Conservation (phyloP, 2,888 invertebrate species). For the Lydus trimaculatus region DNA sequence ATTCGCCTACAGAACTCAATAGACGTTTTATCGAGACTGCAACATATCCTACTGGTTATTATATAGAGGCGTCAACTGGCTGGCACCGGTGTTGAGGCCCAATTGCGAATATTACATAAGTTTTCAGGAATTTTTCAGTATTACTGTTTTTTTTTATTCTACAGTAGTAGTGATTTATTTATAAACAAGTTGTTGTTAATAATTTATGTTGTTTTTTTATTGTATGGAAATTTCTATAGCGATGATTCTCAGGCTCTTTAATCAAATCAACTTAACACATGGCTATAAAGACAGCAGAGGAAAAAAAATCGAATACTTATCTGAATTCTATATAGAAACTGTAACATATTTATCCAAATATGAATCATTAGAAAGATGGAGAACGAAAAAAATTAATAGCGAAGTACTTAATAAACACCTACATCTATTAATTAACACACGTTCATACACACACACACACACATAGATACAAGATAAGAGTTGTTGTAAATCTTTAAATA, state of each 20-base stretch:
- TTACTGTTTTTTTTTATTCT: neutral
- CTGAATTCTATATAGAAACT: conserved; percentile 12
- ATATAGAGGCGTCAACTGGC: too few species aligned
- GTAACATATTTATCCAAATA: neutral
- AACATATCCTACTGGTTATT: too few species aligned
- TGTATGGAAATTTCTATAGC: conserved; percentile 11
- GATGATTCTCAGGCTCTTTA: conserved; percentile 25
- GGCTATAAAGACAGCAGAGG: conserved; percentile 11
- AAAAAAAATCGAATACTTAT: conserved; percentile 21
- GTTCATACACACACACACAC: too few species aligned
- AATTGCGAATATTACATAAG: too few species aligned
- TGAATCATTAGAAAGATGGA: neutral
- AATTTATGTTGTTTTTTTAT: too few species aligned
- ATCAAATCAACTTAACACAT: conserved; percentile 20
- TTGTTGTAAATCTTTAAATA: conserved; percentile 12
- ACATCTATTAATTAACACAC: too few species aligned
- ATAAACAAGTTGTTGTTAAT: too few species aligned
- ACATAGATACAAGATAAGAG: conserved; percentile 2
- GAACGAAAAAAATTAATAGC: neutral
- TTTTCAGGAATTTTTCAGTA: neutral
- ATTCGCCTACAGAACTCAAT: too few species aligned
- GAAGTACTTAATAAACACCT: neutral
- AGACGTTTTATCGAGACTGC: too few species aligned
- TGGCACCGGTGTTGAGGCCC: too few species aligned
- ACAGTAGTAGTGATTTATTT: conserved; percentile 5